Base-by-base conservation (phyloP, 37 sponge, comb jelly and placozoan genomes). In the Tethya wilhelma region DNA sequence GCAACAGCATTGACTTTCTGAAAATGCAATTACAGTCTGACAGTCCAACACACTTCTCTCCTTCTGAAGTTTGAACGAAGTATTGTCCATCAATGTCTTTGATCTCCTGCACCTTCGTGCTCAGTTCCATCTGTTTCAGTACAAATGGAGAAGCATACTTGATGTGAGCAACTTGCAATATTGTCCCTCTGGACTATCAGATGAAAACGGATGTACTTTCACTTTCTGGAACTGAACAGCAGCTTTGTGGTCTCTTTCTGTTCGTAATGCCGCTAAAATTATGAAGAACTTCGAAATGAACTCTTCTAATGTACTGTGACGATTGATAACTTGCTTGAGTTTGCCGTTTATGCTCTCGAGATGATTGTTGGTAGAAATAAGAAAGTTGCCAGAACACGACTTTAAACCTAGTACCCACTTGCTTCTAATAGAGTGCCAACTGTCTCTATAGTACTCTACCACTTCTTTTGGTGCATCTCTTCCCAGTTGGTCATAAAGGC, bases 331-430 rank as follows among this genome's bases (percentile, higher is more conserved):
- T 67, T 74, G 79, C 59, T 87, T 87, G 55, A 81, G 4, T 25
- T 88, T 88, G 2, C 72, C 89, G 74, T 88, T 82, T 8, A 88
- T 82, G 23, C 72, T 64, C 31, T 88, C 89, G 19, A 88, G 29
- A 7, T 78, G 66, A 69, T 87, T 88, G 64, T 88, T 88, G 9
- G 89, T 88, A 1, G 23, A 5, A 42, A 82, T 79, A 0, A 79
- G 20, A 22, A 72, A 71, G 45, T 26, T 79, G 20, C 74, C 80
- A 67, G 62, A 67, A 3, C 17, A 30, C 0, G 53, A 30, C 56
- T 91, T 91, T 34, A 77, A 44, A 8, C 82, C 64, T 2, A 62
- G 33, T 8, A 92, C 89, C 88, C 93, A 92, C 56, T 92, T 78
- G 31, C 87, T 9, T 1, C 72, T 22, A 26, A 92, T 92, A 1